These are phyloP conservation scores for Leucopternis melanops DNA, from an alignment of 2,113 vertebrate genomes.

Conservation along the genomic window DNA sequence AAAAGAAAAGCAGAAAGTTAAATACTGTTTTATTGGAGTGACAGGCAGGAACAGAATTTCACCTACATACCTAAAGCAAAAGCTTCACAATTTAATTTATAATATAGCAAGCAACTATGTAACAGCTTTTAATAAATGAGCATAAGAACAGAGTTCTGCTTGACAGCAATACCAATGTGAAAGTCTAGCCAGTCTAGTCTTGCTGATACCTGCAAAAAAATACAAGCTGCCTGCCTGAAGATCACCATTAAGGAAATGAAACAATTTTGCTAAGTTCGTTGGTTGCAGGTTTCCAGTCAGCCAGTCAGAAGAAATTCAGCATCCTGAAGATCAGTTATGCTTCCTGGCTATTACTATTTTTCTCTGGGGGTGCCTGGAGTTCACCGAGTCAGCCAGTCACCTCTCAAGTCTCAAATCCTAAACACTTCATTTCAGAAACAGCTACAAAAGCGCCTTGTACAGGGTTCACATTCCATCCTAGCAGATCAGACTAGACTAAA, in stretches of 20 bases:
- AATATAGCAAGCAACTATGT: neutral
- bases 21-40: neutral
- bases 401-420: neutral
- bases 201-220: neutral
- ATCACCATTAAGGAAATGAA: neutral
- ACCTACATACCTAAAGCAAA: neutral
- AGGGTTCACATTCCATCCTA: neutral
- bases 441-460: neutral
- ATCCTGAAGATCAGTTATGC: neutral
- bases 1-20: neutral
- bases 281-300: neutral
- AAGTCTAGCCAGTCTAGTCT: neutral
- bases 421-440: neutral
- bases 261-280: neutral
- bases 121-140: neutral
- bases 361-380: neutral
- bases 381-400: neutral
- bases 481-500: neutral
- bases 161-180: neutral
- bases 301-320: neutral
- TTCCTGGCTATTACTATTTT: neutral
- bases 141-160: neutral
- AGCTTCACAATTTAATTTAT: neutral
- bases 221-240: neutral
- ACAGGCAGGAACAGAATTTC: neutral